Percentiles rank a stretch among this genome's conserved stretches.
Evolutionary conservation across 2,888 invertebrate genomes (phyloP).

Genomic region (Myopa tessellatipennis): DNA sequence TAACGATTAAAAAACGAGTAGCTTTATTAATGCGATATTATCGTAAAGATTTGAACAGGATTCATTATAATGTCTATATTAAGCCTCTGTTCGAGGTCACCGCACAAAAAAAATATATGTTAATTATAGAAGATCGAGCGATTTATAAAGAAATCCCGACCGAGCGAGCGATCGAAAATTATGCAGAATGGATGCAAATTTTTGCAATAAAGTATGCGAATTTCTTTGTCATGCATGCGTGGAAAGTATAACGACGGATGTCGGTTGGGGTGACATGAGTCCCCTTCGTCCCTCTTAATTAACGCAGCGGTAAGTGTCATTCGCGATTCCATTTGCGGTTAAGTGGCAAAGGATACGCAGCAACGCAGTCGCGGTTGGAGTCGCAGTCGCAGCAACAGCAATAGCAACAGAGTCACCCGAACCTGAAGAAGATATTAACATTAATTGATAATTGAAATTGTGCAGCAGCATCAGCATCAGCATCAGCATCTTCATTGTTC

Average conservation of each 20-base stretch:
- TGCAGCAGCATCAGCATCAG: constrained; percentile 21
- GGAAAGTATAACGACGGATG: neutral
- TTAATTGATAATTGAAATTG: constrained; percentile 60
- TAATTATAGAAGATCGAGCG: constrained; percentile 31
- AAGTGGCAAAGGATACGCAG: neutral
- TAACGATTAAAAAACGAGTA: no score
- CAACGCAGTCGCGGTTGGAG: constrained; percentile 35
- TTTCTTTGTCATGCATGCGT: no score
- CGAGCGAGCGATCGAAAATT: neutral
- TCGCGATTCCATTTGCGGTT: neutral
- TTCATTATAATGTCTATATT: constrained; percentile 3
- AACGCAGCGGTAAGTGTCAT: constrained; percentile 32
- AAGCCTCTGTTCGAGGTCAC: constrained; percentile 19
- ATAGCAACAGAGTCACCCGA: constrained; percentile 18
- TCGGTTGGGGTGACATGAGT: neutral
- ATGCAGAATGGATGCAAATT: constrained; percentile 35
- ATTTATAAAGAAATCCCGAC: constrained; percentile 9
- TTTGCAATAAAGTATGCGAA: neutral
- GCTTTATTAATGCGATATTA: no score
- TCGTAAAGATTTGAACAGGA: neutral
- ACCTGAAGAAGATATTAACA: constrained; percentile 59
- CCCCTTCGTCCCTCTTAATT: constrained; percentile 9
- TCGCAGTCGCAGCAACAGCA: neutral
- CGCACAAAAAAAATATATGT: constrained; percentile 14
- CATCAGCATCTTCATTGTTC: constrained; percentile 27